These are phyloP conservation scores for Gymnosoma rotundatum DNA, from an alignment of 2,888 invertebrate species.

Conservation along the genomic window DNA sequence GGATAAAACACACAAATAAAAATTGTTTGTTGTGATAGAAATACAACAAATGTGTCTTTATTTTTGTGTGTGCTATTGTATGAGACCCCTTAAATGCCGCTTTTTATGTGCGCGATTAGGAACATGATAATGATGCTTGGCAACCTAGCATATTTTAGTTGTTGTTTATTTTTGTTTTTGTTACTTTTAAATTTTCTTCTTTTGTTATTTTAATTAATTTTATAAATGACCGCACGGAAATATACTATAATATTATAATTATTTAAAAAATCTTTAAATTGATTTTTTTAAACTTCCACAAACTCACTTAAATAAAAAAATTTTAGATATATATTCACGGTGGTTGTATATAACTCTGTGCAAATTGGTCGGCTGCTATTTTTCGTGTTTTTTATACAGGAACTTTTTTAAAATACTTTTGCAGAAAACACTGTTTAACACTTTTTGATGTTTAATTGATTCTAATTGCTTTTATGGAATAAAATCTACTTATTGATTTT, in stretches of 20 bases:
- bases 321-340: slow-evolving; percentile 29
- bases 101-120: slow-evolving; percentile 55
- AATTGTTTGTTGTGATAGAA: slow-evolving; percentile 61
- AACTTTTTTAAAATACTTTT: slow-evolving; percentile 72
- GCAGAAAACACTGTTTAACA: slow-evolving; percentile 46
- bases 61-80: slow-evolving; percentile 15
- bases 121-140: slow-evolving; percentile 61
- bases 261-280: slow-evolving; percentile 17
- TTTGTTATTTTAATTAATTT: slow-evolving; percentile 57
- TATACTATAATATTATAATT: background rate
- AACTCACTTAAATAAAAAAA: slow-evolving; percentile 42
- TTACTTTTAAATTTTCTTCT: slow-evolving; percentile 50
- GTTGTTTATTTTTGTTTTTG: slow-evolving; percentile 50
- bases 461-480: slow-evolving; percentile 38
- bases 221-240: slow-evolving; percentile 30
- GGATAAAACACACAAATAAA: slow-evolving; percentile 27
- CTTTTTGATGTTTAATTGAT: slow-evolving; percentile 31
- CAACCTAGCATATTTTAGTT: slow-evolving; percentile 36
- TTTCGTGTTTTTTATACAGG: slow-evolving; percentile 73
- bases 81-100: slow-evolving; percentile 53
- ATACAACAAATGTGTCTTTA: slow-evolving; percentile 42
- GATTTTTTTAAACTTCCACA: slow-evolving; percentile 18
- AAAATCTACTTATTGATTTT: background rate
- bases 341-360: slow-evolving; percentile 54
- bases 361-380: slow-evolving; percentile 53